Base-by-base conservation (phyloP, 2,113 vertebrate species). In the Cololabis saira region DNA sequence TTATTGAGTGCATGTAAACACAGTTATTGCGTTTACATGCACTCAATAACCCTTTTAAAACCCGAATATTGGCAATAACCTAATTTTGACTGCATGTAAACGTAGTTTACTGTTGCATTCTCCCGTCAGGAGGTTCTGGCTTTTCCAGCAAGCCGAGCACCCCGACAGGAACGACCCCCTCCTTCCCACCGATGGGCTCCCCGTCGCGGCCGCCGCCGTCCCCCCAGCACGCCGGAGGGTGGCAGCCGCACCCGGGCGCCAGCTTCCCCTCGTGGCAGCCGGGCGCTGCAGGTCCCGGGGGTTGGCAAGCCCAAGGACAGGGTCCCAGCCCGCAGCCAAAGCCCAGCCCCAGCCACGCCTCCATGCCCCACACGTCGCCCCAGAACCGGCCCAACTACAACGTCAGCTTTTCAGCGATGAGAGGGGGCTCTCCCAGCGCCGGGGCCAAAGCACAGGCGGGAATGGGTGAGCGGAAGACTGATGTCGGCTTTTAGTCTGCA, bases 341-440 rank as follows among this genome's bases (percentile, higher is more conserved):
- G 60, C 83, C 91, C 56, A 94, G 87, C 83, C 70, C 90, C 90
- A 0, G 95, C 78, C 91, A 95, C n/a, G 37, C 93, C 62, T 9
- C 94, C 57, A 83, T 91, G 86, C 89, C 95, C 0, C 96, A 98
- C 60, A 93, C 95, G 17, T 98, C 98, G 0, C 97, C 96, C 0
- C 96, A 96, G 87, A 96, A 96, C 87, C 92, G 95, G 15, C 98
- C 98, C 70, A 99, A 99, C 78, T 99, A 99, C 91, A 99, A 98
- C 0, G 94, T 99, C 64, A 98, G 94, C 82, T 98, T 99, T 90
- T 93, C 95, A 21, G 60, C 90, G 1, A 70, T 93, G 80, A 94
- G 95, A 0, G 95, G 94, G 10, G 85, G 89, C 8, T 93, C 89
- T 1, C 94, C 93, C 12, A 91, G 81, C 0, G 91, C 95, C 0